Evolutionary conservation across 1,140 invertebrate species (phyloP), one percentile per base, ranked within the genome.

Genomic region (Pogonognathellus flavescens): DNA sequence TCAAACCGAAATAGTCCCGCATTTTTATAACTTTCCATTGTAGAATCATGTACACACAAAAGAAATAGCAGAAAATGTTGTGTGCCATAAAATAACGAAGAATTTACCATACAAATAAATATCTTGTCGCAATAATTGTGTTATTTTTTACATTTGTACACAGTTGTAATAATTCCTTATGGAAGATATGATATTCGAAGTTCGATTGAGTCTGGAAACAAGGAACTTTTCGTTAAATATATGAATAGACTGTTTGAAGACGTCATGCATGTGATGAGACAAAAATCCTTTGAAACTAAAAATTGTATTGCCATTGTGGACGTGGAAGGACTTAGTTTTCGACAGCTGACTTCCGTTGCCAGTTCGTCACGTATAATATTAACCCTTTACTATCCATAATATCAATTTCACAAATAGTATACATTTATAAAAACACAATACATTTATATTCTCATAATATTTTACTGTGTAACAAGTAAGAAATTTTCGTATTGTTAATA

Each of bases 271-370:
- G 8, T 82, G 10, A 53, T 88, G 13, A 80, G 80, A 31, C 7
- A 16, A 8, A 49, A 59, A 50, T 76, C 57, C n/a, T 82, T 50
- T 1, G 25, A 82, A 16, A 72, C n/a, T 16, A 70, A 82, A 20
- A 85, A 88, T 41, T 86, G 86, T 62, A 57, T 72, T 31, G 59
- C 82, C 0, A 85, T 88, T 31, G 20, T 86, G 31, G 87, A 88
- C 52, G 76, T 86, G 62, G 85, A 88, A 22, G 72, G 83, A 60
- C 81, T 86, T 25, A 50, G 10, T 25, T 82, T 82, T 59, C 70
- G 83, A 20, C 86, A 86, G 50, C 11, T 86, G 13, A 82, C 83
- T 0, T 81, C 55, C 22, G 80, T 81, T 20, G 50, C 80, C 8
- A 81, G 80, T 81, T 13, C 9, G 50, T 41, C 9, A 72, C 18